A percentile compares a stretch with the other conserved stretches of the same genome.
Evolutionary conservation across 1,140 invertebrate species (phyloP).

Genomic region (Neodiprion fabricii): DNA sequence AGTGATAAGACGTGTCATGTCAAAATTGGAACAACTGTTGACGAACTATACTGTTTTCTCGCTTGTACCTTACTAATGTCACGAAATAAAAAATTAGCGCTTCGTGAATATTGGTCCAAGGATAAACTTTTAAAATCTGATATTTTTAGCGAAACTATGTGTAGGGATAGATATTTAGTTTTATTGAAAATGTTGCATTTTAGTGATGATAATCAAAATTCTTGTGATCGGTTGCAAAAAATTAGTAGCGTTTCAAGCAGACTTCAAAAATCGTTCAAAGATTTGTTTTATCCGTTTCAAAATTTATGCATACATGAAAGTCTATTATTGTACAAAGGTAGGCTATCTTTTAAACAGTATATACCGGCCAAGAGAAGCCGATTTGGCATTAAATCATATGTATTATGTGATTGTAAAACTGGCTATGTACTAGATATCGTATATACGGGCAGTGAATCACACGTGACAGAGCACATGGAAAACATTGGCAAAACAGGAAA

Average conservation of each 20-base stretch:
- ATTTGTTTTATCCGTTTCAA: slow-evolving; percentile 30
- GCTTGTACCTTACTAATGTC: slow-evolving; percentile 28
- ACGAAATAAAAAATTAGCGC: slow-evolving; percentile 31
- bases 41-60: slow-evolving; percentile 32
- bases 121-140: slow-evolving; percentile 22
- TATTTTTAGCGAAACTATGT: slow-evolving; percentile 23
- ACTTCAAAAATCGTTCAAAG: slow-evolving; percentile 25
- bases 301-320: slow-evolving; percentile 44
- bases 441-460: slow-evolving; percentile 34
- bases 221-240: slow-evolving; percentile 14
- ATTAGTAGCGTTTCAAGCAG: slow-evolving; percentile 28
- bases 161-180: too few species aligned
- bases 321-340: slow-evolving; percentile 43
- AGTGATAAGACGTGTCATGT: not conserved
- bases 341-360: slow-evolving; percentile 44
- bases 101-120: slow-evolving; percentile 33
- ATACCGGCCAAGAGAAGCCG: slow-evolving; percentile 41
- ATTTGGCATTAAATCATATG: slow-evolving; percentile 47
- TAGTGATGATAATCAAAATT: slow-evolving; percentile 20
- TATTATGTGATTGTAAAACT: slow-evolving; percentile 39
- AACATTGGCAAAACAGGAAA: slow-evolving; percentile 39
- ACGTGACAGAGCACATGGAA: slow-evolving; percentile 24
- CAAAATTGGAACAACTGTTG: slow-evolving; percentile 8
- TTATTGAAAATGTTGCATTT: too few species aligned
- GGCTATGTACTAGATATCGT: slow-evolving; percentile 41